Base-by-base conservation (phyloP, 2,888 invertebrate species). In the Lottia gigantea region DNA sequence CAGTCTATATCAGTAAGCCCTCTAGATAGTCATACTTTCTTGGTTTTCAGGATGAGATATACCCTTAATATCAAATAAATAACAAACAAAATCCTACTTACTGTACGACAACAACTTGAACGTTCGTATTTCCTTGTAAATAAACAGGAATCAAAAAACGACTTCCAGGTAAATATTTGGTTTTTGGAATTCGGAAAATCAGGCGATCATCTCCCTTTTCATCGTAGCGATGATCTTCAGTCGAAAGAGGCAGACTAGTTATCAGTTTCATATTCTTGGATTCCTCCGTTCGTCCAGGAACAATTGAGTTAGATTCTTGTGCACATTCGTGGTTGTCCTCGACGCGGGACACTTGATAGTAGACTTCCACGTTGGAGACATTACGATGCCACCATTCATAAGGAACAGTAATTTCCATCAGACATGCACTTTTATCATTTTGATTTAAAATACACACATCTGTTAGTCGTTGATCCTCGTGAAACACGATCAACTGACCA, bases 401-500 rank as follows among this genome's bases (percentile, higher is more conserved):
- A 0, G 97, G 97, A 49, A 97, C 92, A 1, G 95, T 94, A 71
- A 95, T 90, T 83, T 95, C 94, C 0, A 95, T 95, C 68, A 97
- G 91, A 86, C 97, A 97, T 0, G 96, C 96, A 0, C 96, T 95
- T 86, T 96, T 95, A 55, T 55, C 55, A 15, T 81, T 81, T 66
- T 95, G 95, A 87, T 95, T 95, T 1, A 97, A 96, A 83, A 95
- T 95, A 89, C 97, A 97, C n/a, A 95, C 94, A 0, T 96, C 94
- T 68, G 95, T 94, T 75, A 96, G 90, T 4, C 93, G 91, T 67
- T 91, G 90, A 7, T 77, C 76, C 64, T 83, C 82, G 49, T 85
- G 84, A 71, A 87, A 84, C 0, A 87, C 89, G 70, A 85, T 87
- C 40, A 87, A 74, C 74, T 85, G 87, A 16, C 83, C 82, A 76